Evolutionary conservation across 2,797 vertebrate genomes (phyloP).

Genomic region (Nothura maculosa): DNA sequence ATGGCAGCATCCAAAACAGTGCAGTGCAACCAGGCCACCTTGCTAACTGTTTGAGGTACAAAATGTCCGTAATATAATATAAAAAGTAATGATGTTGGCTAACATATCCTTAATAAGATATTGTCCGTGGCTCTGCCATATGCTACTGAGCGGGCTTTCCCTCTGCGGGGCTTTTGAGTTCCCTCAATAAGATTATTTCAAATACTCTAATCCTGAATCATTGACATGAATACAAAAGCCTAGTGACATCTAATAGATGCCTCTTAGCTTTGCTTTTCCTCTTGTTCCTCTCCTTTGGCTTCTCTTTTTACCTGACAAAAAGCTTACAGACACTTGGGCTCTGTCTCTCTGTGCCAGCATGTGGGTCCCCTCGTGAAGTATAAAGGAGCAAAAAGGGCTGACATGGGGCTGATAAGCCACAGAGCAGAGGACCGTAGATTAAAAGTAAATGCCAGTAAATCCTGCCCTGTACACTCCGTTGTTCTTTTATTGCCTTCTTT

Average conservation of each 20-base stretch:
- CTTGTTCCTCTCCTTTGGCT: conserved; percentile 85
- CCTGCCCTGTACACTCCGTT: conserved; percentile 81
- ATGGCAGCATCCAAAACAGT: conserved; percentile 44
- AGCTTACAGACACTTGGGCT: conserved; percentile 87
- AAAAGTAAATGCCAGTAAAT: conserved; percentile 88
- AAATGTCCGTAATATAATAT: conserved; percentile 82
- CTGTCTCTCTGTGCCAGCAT: conserved; percentile 82
- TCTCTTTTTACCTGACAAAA: conserved; percentile 88
- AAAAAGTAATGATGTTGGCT: conserved; percentile 84
- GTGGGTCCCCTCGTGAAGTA: conserved; percentile 84
- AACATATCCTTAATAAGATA: conserved; percentile 88
- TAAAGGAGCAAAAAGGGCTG: conserved; percentile 85
- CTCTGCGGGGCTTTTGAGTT: conserved; percentile 85
- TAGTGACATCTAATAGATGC: conserved; percentile 91
- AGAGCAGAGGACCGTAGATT: conserved; percentile 86
- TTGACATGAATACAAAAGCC: conserved; percentile 92
- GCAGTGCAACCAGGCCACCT: conserved; percentile 72
- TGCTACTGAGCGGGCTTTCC: conserved; percentile 81
- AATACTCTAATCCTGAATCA: conserved; percentile 91
- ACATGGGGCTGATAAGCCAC: conserved; percentile 85
- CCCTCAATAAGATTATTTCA: conserved; percentile 92
- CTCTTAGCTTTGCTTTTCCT: conserved; percentile 87
- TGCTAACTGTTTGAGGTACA: conserved; percentile 78
- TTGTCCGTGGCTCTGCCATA: conserved; percentile 85
- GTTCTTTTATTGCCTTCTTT: conserved; percentile 85